Conservation (phyloP, 2,797 vertebrate genomes). For the Microctenopoma steveboyesi region DNA sequence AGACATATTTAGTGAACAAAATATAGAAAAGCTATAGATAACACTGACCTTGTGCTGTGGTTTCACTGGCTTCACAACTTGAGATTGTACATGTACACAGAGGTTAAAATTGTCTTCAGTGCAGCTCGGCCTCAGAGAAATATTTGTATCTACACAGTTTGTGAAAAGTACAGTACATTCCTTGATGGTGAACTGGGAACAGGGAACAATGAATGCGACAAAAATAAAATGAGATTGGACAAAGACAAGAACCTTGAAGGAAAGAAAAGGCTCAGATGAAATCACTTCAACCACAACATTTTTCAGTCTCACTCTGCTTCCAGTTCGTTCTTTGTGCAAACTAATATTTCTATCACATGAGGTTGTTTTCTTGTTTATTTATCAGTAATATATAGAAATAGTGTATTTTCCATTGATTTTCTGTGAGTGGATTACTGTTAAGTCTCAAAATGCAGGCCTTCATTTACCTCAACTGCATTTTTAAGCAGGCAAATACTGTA, state of each 20-base stretch:
- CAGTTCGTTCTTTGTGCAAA: neutral
- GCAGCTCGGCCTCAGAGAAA: conserved; percentile 34
- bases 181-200: neutral
- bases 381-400: conserved; percentile 7
- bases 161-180: conserved; percentile 6
- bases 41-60: too few relatives aligned
- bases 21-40: neutral
- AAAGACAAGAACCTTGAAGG: neutral
- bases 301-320: conserved; percentile 13
- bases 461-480: conserved; percentile 28
- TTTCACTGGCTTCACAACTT: neutral
- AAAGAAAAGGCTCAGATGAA: neutral
- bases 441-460: conserved; percentile 9
- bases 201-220: neutral
- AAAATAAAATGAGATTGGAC: neutral
- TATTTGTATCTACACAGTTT: conserved; percentile 22
- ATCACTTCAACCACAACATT: neutral
- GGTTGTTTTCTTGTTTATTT: conserved; percentile 27
- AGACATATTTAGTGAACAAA: neutral
- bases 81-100: conserved; percentile 2
- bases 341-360: conserved; percentile 11
- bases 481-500: conserved; percentile 1
- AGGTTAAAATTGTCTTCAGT: conserved; percentile 24
- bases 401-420: conserved; percentile 8
- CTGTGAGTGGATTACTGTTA: conserved; percentile 14